Evolutionary conservation across 2,797 vertebrate genomes (phyloP), one percentile per base, ranked within the genome.

Genomic region (Phaenicophaeus curvirostris): DNA sequence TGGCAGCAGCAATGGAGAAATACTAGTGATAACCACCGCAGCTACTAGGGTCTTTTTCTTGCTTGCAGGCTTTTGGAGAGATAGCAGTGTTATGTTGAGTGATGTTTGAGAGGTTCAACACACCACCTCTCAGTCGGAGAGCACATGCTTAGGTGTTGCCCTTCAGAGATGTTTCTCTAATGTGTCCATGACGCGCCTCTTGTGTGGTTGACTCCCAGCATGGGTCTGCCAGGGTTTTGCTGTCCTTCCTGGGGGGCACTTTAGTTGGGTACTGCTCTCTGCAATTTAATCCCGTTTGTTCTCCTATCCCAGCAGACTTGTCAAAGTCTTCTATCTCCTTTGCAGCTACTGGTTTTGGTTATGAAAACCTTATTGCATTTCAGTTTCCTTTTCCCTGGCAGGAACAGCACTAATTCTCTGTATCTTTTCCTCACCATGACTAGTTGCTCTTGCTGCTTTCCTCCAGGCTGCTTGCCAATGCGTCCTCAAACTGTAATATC

Each of bases 31-130:
- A 6, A 37, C 20, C 55, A 23, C 25, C 67, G 2, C 41, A 21
- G 53, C 50, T 80, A 4, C 13, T 35, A 42, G 31, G 12, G 20
- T 61, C 31, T 37, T 79, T 39, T 53, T 39, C 33, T 57, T 66
- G 19, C 30, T 72, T 46, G 54, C 50, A 61, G 77, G 69, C 44
- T 23, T 65, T 86, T 78, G 54, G 41, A 75, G 53, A 89, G 48
- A 31, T 2, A 41, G 30, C 28, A 61, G 39, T 30, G 53, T 68
- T 48, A 19, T 1, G 53, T 19, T 0, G 0, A 42, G 53, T 80
- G 72, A 21, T 31, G 2, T 15, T 30, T 31, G 35, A 53, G 69
- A 87, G 30, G 5, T 78, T 53, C 2, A 4, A 10, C 46, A 42
- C 1, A 4, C 41, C 61, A 31, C 8, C 25, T 77, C 44, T 74